Evolutionary conservation across 2,888 invertebrate genomes (phyloP).

Genomic region (Zeuzera pyrina): DNA sequence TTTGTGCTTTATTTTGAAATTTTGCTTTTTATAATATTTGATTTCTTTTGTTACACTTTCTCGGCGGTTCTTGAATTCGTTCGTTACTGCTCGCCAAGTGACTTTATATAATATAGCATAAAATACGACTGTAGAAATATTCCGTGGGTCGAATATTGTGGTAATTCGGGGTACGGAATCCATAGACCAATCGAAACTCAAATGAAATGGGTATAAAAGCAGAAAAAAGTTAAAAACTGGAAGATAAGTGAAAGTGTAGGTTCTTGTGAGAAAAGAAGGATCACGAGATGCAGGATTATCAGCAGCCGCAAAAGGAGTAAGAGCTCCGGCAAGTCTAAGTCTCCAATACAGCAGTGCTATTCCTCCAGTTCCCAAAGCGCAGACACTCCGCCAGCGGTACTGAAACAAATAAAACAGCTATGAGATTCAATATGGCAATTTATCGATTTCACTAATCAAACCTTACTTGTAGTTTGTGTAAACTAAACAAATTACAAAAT

Average conservation of each 20-base stretch:
- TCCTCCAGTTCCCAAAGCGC: constrained; percentile 78
- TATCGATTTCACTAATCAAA: too few relatives aligned
- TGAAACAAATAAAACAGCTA: constrained; percentile 71
- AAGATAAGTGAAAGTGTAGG: constrained; percentile 92
- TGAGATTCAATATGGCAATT: too few relatives aligned
- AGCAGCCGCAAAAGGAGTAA: constrained; percentile 90
- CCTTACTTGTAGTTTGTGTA: too few relatives aligned
- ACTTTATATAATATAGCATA: constrained; percentile 74
- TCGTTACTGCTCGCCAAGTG: constrained; percentile 46
- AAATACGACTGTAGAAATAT: constrained; percentile 82
- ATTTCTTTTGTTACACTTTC: constrained; percentile 39
- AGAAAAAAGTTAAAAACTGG: constrained; percentile 93
- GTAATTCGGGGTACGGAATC: constrained; percentile 92
- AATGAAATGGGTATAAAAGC: constrained; percentile 86
- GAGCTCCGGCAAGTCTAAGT: constrained; percentile 81
- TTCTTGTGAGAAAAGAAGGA: constrained; percentile 83
- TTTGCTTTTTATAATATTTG: constrained; percentile 56
- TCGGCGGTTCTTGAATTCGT: constrained; percentile 49
- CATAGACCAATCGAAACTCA: constrained; percentile 99
- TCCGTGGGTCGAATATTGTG: constrained; percentile 83
- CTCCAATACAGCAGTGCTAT: constrained; percentile 82
- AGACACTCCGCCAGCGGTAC: constrained; percentile 81
- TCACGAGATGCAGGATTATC: constrained; percentile 97
- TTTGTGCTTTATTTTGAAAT: constrained; percentile 54
- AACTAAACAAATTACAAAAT: too few relatives aligned